Conservation (phyloP, 2,888 invertebrate species). For the Ophion costatus region DNA sequence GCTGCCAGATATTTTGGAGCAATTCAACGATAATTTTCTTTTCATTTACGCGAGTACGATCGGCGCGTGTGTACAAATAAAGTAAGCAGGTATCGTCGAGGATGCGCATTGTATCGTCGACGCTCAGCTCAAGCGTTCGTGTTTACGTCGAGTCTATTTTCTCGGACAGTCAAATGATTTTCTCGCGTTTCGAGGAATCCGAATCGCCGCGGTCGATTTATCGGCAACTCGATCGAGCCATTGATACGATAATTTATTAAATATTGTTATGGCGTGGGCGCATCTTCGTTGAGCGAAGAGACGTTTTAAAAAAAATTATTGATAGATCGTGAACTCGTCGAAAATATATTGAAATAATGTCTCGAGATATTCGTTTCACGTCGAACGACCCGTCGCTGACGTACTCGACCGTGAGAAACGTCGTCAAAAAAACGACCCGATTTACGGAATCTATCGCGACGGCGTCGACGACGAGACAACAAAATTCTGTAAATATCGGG, state of each 20-base stretch:
- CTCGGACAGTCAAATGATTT: background rate
- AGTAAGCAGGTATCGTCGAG: background rate
- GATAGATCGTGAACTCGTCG: background rate
- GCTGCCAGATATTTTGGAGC: background rate
- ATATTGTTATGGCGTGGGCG: background rate
- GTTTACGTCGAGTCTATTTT: slow-evolving; percentile 21
- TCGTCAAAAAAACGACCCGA: slow-evolving; percentile 17
- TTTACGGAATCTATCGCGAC: background rate
- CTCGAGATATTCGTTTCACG: slow-evolving; percentile 12
- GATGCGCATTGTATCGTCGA: slow-evolving; percentile 44
- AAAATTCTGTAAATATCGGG: background rate
- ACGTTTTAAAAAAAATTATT: background rate
- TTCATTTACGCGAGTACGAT: background rate
- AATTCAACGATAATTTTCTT: background rate
- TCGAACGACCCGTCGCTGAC: background rate
- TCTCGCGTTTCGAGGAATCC: slow-evolving; percentile 2
- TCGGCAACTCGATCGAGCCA: background rate
- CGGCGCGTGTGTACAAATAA: slow-evolving; percentile 4
- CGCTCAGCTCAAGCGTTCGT: slow-evolving; percentile 16
- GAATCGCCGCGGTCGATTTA: background rate
- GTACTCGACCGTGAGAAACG: background rate
- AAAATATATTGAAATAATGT: slow-evolving; percentile 12
- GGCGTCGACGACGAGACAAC: background rate
- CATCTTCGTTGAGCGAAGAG: slow-evolving; percentile 19
- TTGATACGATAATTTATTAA: background rate